phyloP scores from a whole-genome alignment of 2,113 vertebrate species.

The Nicator chloris region DNA sequence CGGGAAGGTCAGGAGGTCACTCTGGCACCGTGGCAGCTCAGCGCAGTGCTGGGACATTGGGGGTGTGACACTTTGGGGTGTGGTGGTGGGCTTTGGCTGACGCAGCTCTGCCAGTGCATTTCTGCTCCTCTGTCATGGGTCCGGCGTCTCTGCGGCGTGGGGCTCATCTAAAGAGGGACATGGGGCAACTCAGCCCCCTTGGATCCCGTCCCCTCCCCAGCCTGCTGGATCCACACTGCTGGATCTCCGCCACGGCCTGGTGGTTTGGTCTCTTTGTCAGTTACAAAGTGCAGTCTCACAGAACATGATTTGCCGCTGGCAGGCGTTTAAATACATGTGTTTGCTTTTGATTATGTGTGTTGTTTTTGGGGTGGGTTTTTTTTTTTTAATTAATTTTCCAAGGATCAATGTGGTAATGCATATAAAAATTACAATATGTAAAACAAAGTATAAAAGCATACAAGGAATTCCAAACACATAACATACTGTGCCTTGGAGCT shows the following conservation, averaged over 20 bases:
- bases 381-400: constrained; percentile 54
- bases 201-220: neutral
- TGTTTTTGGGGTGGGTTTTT: neutral
- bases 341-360: constrained; percentile 59
- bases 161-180: neutral
- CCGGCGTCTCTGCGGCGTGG: neutral
- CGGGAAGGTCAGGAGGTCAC: neutral
- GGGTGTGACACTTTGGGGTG: neutral
- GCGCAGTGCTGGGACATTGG: neutral
- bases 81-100: neutral
- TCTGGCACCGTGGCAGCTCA: neutral
- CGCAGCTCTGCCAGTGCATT: fast-evolving
- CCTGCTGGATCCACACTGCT: neutral
- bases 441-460: constrained; percentile 66
- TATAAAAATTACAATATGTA: constrained; percentile 66
- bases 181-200: neutral
- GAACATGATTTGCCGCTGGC: constrained; percentile 56
- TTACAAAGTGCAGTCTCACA: constrained; percentile 51
- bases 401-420: constrained; percentile 60
- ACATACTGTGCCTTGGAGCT: constrained; percentile 64
- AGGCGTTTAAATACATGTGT: constrained; percentile 45
- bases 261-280: constrained; percentile 45
- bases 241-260: neutral
- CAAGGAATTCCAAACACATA: constrained; percentile 64
- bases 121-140: neutral